Conservation (phyloP, 2,888 invertebrate species). For the Hemicrepidius hirtus region DNA sequence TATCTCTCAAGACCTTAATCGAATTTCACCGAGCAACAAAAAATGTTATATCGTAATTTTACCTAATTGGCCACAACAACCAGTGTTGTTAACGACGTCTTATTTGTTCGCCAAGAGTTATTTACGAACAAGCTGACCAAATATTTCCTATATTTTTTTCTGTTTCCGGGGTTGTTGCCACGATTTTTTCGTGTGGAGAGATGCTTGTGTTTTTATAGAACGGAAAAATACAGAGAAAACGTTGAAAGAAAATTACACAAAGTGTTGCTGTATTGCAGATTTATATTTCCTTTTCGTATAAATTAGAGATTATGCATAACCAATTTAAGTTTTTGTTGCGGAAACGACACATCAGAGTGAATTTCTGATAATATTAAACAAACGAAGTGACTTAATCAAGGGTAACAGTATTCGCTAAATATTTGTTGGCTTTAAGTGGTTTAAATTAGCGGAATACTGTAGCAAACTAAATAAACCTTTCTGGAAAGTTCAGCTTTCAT, state of each 20-base stretch:
- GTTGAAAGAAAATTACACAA: slow-evolving; percentile 5
- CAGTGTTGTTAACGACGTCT: not conserved
- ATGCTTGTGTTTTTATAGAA: slow-evolving; percentile 35
- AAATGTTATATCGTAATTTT: not conserved
- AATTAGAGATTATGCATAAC: not conserved
- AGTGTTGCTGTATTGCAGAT: not conserved
- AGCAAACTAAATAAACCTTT: too few relatives aligned
- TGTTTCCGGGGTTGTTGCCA: slow-evolving; percentile 20
- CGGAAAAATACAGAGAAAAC: slow-evolving; percentile 14
- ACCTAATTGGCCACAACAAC: slow-evolving; percentile 4
- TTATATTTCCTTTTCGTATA: not conserved
- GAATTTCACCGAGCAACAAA: not conserved
- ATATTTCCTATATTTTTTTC: slow-evolving; percentile 26
- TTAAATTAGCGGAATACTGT: too few relatives aligned
- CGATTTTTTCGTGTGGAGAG: slow-evolving; percentile 22
- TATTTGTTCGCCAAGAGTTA: slow-evolving; percentile 7
- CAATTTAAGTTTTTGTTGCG: not conserved
- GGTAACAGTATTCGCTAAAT: too few relatives aligned
- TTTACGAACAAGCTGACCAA: slow-evolving; percentile 9
- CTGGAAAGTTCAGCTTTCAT: too few relatives aligned
- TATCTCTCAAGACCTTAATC: not conserved
- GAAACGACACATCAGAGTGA: not conserved
- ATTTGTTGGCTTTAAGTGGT: too few relatives aligned
- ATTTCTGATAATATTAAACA: slow-evolving; percentile 9
- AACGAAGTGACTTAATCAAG: not conserved